These are phyloP conservation scores for Rhea americana DNA, from an alignment of 2,113 vertebrate species.

Conservation along the genomic window DNA sequence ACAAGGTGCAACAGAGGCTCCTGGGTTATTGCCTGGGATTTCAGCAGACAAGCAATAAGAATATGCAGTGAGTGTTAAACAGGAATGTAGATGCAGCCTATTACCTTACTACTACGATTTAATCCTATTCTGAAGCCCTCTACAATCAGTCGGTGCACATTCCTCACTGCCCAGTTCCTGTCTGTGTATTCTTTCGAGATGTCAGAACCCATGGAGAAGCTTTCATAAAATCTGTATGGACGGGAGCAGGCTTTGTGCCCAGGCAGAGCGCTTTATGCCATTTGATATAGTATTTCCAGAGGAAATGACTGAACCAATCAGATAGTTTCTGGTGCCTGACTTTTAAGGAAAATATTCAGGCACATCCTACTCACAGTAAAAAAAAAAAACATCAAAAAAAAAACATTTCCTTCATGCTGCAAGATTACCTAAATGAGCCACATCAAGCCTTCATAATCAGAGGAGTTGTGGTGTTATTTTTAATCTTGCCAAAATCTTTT, in stretches of 20 bases:
- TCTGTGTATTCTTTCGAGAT: not conserved
- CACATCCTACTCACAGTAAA: not conserved
- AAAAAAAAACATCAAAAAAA: not conserved
- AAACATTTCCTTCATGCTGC: slow-evolving; percentile 19
- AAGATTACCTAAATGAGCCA: slow-evolving; percentile 56
- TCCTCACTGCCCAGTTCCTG: not conserved
- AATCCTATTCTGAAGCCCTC: not conserved
- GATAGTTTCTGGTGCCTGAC: not conserved
- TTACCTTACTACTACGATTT: not conserved
- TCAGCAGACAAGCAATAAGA: not conserved
- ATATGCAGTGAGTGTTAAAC: not conserved
- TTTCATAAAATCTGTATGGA: not conserved
- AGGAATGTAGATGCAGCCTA: not conserved
- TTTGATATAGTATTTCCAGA: slow-evolving; percentile 15
- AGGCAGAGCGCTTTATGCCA: not conserved
- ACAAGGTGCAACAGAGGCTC: not conserved
- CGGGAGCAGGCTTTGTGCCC: not conserved
- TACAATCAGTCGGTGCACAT: not conserved
- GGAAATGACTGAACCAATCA: not conserved
- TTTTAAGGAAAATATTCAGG: slow-evolving; percentile 32
- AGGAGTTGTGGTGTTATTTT: slow-evolving; percentile 60
- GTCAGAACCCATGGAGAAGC: not conserved
- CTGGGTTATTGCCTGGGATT: accelerated
- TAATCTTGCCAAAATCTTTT: slow-evolving; percentile 58
- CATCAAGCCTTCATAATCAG: slow-evolving; percentile 54